A percentile compares a stretch with the other conserved stretches of the same genome.
Evolutionary conservation across 2,888 invertebrate genomes (phyloP).

Genomic region (Cheilosia urbana): DNA sequence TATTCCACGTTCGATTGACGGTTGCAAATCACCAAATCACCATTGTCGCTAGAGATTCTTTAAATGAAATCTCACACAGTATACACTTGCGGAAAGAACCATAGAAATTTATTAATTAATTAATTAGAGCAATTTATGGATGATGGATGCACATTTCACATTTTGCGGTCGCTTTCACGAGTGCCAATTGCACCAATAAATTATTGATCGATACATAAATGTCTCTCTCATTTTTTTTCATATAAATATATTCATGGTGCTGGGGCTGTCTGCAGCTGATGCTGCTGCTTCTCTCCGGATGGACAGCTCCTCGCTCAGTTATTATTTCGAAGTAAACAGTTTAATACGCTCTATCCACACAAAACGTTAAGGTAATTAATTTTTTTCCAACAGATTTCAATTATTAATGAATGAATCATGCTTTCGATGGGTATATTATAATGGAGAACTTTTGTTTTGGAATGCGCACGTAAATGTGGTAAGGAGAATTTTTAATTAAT

Average conservation of each 20-base stretch:
- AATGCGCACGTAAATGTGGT: slow-evolving; percentile 6
- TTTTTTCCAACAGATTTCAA: slow-evolving; percentile 49
- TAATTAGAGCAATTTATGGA: slow-evolving; percentile 70
- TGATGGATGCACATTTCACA: slow-evolving; percentile 63
- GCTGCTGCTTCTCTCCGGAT: background rate
- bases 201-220: slow-evolving; percentile 42
- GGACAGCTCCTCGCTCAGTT: slow-evolving; percentile 47
- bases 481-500: slow-evolving; percentile 46
- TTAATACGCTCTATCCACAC: slow-evolving; percentile 37
- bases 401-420: slow-evolving; percentile 56
- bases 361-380: slow-evolving; percentile 62
- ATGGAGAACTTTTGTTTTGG: slow-evolving; percentile 24
- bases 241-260: slow-evolving; percentile 10
- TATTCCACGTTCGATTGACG: slow-evolving; percentile 43
- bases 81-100: slow-evolving; percentile 38
- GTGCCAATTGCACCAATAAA: slow-evolving; percentile 41
- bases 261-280: too few relatives aligned
- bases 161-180: slow-evolving; percentile 64
- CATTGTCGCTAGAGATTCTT: slow-evolving; percentile 30
- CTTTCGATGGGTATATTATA: slow-evolving; percentile 25
- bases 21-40: slow-evolving; percentile 16
- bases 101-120: slow-evolving; percentile 70
- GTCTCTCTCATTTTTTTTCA: slow-evolving; percentile 10
- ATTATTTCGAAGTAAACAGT: slow-evolving; percentile 62
- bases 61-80: slow-evolving; percentile 42